Percentiles rank a stretch among this genome's conserved stretches.
Evolutionary conservation across 2,888 invertebrate genomes (phyloP).

Genomic region (Drosophila trichaetosa): DNA sequence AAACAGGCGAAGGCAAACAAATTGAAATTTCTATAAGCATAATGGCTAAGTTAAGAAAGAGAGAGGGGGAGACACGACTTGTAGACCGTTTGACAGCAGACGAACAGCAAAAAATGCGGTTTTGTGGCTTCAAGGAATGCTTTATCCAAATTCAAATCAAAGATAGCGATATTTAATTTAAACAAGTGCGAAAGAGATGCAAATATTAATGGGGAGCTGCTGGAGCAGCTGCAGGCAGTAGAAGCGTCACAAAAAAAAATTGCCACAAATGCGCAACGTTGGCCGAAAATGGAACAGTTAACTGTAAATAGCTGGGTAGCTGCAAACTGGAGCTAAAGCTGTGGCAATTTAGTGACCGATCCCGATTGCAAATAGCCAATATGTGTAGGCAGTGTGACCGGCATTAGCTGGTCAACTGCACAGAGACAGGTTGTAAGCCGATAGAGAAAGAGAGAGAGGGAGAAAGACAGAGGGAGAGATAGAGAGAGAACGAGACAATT

Average conservation of each 20-base stretch:
- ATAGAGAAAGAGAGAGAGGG: neutral
- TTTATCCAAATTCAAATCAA: conserved; percentile 69
- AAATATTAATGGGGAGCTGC: conserved; percentile 19
- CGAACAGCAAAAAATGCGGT: conserved; percentile 60
- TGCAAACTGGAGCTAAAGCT: conserved; percentile 24
- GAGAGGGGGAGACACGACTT: neutral
- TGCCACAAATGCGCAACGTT: conserved; percentile 71
- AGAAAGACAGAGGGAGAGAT: neutral
- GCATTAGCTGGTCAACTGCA: conserved; percentile 42
- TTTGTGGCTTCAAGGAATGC: conserved; percentile 73
- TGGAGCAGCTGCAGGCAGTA: conserved; percentile 24
- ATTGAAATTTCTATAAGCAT: conserved; percentile 63
- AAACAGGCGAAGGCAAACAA: conserved; percentile 36
- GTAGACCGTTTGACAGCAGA: conserved; percentile 46
- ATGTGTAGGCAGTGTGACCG: conserved; percentile 54
- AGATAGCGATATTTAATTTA: conserved; percentile 27
- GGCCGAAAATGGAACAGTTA: conserved; percentile 75
- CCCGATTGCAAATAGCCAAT: conserved; percentile 50
- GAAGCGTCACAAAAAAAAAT: conserved; percentile 55
- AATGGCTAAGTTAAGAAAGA: conserved; percentile 18
- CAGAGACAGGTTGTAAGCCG: conserved; percentile 39
- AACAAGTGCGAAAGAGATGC: conserved; percentile 24
- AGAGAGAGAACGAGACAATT: conserved; percentile 26
- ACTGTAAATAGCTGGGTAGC: conserved; percentile 59
- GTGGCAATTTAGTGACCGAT: conserved; percentile 55